These are phyloP conservation scores for Cetoscarus ocellatus DNA, from an alignment of 2,797 vertebrate genomes.

Conservation along the genomic window DNA sequence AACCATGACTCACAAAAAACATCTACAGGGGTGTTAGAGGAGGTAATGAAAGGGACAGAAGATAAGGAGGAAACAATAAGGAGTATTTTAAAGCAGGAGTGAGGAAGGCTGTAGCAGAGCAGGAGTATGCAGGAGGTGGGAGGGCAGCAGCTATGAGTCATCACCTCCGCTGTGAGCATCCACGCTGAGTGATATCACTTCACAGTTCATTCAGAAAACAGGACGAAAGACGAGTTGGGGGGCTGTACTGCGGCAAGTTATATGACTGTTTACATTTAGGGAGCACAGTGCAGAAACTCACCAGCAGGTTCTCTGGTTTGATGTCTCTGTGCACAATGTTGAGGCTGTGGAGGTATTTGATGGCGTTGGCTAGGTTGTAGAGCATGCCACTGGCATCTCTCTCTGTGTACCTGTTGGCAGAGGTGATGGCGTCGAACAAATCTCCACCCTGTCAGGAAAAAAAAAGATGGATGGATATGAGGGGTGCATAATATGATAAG, in stretches of 20 bases:
- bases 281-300: constrained; percentile 72
- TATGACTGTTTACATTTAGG: not conserved
- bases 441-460: constrained; percentile 90
- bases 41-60: not conserved
- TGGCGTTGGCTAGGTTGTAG: constrained; percentile 96
- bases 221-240: not conserved
- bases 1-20: not conserved
- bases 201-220: constrained; percentile 60
- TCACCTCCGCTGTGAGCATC: constrained; percentile 41
- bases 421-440: constrained; percentile 98
- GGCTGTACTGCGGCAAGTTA: constrained; percentile 21
- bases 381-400: constrained; percentile 98
- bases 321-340: constrained; percentile 99
- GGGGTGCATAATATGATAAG: not conserved
- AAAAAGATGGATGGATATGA: not conserved
- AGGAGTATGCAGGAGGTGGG: constrained; percentile 57
- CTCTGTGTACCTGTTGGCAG: constrained; percentile 97
- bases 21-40: no score
- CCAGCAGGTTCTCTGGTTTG: constrained; percentile 98
- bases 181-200: constrained; percentile 50
- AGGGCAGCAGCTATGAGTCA: constrained; percentile 71
- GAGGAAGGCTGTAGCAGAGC: constrained; percentile 35
- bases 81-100: constrained; percentile 27
- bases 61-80: constrained; percentile 4
- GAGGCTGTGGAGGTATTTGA: constrained; percentile 98